Percentiles rank a stretch among this genome's conserved stretches.
These are phyloP conservation scores for Thymelicus sylvestris DNA, from an alignment of 2,888 invertebrate genomes.

Conservation along the genomic window DNA sequence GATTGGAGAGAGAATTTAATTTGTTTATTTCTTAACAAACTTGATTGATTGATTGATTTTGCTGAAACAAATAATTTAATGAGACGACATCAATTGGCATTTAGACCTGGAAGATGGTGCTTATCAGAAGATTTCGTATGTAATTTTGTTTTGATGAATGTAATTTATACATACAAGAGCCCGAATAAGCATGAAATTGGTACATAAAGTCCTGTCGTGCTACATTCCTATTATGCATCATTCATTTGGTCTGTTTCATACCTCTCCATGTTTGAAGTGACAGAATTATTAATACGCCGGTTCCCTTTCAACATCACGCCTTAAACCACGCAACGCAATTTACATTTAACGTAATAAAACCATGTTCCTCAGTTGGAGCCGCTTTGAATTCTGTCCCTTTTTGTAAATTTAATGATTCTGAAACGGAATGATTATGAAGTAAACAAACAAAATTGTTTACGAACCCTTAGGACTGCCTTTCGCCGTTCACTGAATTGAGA, in stretches of 20 bases:
- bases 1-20: no score
- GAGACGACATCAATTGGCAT: no score
- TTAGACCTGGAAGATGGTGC: no score
- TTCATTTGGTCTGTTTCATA: not conserved
- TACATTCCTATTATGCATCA: no score
- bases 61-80: no score
- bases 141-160: no score
- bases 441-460: conserved; percentile 38
- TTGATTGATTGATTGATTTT: no score
- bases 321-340: not conserved
- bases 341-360: conserved; percentile 2
- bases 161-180: no score
- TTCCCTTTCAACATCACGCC: not conserved
- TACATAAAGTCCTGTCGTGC: no score
- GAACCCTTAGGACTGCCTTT: conserved; percentile 35
- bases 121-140: no score
- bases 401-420: conserved; percentile 45
- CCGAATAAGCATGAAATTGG: no score
- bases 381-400: conserved; percentile 34
- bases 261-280: not conserved
- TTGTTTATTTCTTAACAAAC: no score
- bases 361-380: not conserved
- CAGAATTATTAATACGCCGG: not conserved
- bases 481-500: conserved; percentile 34
- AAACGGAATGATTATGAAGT: conserved; percentile 27